phyloP scores from a whole-genome alignment of 2,797 vertebrate species.

The Diplodus sargus region DNA sequence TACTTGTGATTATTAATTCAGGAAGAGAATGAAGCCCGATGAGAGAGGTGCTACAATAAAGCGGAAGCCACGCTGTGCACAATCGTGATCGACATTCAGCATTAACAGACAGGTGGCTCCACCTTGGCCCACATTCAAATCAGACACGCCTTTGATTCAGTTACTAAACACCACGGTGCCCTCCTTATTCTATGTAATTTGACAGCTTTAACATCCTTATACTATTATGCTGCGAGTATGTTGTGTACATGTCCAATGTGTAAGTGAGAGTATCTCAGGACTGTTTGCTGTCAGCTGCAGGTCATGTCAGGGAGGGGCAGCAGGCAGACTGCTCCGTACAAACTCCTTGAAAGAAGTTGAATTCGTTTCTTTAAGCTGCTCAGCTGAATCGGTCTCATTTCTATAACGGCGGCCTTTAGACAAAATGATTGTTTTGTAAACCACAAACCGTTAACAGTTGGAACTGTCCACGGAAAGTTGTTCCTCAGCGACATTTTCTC shows the following conservation, averaged over 20 bases:
- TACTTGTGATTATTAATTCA: background rate
- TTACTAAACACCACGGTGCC: background rate
- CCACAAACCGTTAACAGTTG: background rate
- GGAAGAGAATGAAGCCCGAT: background rate
- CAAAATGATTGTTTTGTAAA: background rate
- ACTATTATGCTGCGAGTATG: background rate
- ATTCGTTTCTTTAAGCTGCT: background rate
- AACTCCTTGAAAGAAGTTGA: background rate
- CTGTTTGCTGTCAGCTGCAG: background rate
- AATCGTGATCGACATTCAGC: background rate
- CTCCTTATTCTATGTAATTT: background rate
- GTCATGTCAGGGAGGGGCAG: conserved; percentile 60
- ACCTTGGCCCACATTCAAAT: conserved; percentile 10
- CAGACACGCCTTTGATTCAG: background rate
- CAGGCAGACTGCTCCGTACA: background rate
- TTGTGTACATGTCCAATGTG: background rate
- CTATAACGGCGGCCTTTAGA: too few species aligned
- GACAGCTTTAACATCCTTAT: too few species aligned
- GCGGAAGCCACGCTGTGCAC: conserved; percentile 13
- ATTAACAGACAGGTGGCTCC: conserved; percentile 14
- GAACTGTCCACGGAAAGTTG: background rate
- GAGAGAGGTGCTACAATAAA: background rate
- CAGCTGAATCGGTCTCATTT: too few species aligned
- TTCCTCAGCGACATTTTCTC: background rate
- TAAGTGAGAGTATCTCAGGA: background rate